Evolutionary conservation across 2,113 vertebrate species (phyloP).

Genomic region (Steatornis caripensis): DNA sequence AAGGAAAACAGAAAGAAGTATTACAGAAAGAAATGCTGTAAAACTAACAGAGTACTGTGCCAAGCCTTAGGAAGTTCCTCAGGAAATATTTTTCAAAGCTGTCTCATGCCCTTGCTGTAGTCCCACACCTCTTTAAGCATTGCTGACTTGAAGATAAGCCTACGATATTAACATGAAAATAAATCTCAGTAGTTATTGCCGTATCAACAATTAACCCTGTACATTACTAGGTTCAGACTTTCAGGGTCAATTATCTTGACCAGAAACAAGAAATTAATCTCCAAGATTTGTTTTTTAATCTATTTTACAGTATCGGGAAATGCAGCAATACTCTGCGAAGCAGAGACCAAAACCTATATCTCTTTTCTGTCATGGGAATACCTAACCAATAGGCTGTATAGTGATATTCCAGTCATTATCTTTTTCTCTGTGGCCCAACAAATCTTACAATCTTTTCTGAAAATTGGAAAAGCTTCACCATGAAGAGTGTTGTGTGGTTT

Average conservation of each 20-base stretch:
- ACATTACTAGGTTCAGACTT: neutral
- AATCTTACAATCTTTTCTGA: neutral
- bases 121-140: neutral
- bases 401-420: neutral
- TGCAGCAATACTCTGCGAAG: neutral
- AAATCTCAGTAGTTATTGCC: neutral
- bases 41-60: neutral
- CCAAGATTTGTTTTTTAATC: neutral
- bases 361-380: neutral
- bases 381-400: neutral
- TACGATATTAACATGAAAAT: neutral
- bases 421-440: neutral
- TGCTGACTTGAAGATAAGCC: neutral
- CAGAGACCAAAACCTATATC: neutral
- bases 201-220: neutral
- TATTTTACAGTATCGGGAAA: neutral
- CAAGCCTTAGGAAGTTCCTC: neutral
- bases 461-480: neutral
- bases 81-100: neutral
- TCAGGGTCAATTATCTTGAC: neutral
- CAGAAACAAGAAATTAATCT: neutral
- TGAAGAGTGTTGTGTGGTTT: neutral
- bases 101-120: neutral
- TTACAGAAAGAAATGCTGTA: neutral
- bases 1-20: neutral